Evolutionary conservation across 2,797 vertebrate species (phyloP), one percentile per base, ranked within the genome.

Genomic region (Rhinophrynus dorsalis): DNA sequence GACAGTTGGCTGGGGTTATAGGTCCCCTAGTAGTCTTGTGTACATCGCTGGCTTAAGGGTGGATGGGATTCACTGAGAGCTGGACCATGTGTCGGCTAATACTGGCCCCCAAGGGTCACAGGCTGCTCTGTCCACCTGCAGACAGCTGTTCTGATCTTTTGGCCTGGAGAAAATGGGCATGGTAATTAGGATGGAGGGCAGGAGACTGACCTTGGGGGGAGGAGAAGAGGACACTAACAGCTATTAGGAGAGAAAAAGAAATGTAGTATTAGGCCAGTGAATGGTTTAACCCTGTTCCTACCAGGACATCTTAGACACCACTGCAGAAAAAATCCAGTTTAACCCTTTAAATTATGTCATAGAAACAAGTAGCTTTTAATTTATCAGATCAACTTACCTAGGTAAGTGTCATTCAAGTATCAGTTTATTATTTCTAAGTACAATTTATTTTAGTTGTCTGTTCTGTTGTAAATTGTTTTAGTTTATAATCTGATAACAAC

Each of bases 1-100:
- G 70, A 66, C 70, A 73, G 60, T 67, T 66, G 70, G 62, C 47
- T 24, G 45, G 47, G 70, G 70, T 73, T 73, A 73, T 15, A 58
- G 62, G 70, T 65, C 70, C 32, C 40, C 24, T 54, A 42, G 29
- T 48, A 59, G 24, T 44, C 42, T 18, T 38, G 40, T 48, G 21
- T 42, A 48, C 35, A 42, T 17, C 30, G 15, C 20, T 66, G 55
- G 32, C 47, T 60, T 51, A 40, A 33, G 61, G 44, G 42, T 54
- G 45, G 24, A 42, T 60, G n/a, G 12, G 38, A 72, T 38, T 57
- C 52, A 58, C 40, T 73, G 35, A 59, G 44, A 72, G 54, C 26
- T 26, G 33, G 55, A 48, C 70, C 62, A 67, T 73, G 62, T 73
- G 70, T 66, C 55, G 42, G 32, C 62, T 67, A 59, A 66, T 73